Evolutionary conservation across 2,888 invertebrate species (phyloP).

Genomic region (Scaptomyza parva): DNA sequence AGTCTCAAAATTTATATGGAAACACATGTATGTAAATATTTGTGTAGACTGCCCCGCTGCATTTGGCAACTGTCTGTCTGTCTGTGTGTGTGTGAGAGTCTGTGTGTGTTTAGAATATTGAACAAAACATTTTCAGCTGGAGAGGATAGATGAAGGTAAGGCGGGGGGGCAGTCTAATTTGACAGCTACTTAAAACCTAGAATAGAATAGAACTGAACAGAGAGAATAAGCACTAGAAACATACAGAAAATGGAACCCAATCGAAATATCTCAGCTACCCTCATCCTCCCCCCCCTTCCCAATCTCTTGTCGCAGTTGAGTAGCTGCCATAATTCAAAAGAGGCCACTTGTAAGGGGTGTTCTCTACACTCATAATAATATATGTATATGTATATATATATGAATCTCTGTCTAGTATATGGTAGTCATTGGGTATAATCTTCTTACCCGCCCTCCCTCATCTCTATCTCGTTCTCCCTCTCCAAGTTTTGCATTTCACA

Average conservation of each 20-base stretch:
- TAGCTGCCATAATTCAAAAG: conserved; percentile 48
- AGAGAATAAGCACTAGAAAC: too few species aligned
- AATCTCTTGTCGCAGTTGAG: conserved; percentile 12
- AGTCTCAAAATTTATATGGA: conserved; percentile 16
- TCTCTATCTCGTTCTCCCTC: background rate
- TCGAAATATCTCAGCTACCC: conserved; percentile 5
- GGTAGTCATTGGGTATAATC: background rate
- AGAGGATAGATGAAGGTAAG: too few species aligned
- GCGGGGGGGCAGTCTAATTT: conserved; percentile 36
- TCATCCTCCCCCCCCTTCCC: background rate
- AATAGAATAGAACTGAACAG: conserved; percentile 35
- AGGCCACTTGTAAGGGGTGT: conserved; percentile 33
- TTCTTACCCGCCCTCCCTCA: background rate
- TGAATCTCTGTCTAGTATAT: background rate
- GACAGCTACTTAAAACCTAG: conserved; percentile 46
- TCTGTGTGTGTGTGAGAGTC: conserved; percentile 1
- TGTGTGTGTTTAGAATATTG: conserved; percentile 7
- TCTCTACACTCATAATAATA: background rate
- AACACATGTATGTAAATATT: conserved; percentile 1
- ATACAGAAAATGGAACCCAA: conserved; percentile 9
- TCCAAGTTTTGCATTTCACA: conserved; percentile 44
- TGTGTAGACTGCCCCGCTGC: conserved; percentile 18
- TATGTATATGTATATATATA: conserved; percentile 7
- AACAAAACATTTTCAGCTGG: conserved; percentile 18
- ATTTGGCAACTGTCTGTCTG: conserved; percentile 19